Evolutionary conservation across 2,797 vertebrate species (phyloP).

Genomic region (Rhinichthys osculus): DNA sequence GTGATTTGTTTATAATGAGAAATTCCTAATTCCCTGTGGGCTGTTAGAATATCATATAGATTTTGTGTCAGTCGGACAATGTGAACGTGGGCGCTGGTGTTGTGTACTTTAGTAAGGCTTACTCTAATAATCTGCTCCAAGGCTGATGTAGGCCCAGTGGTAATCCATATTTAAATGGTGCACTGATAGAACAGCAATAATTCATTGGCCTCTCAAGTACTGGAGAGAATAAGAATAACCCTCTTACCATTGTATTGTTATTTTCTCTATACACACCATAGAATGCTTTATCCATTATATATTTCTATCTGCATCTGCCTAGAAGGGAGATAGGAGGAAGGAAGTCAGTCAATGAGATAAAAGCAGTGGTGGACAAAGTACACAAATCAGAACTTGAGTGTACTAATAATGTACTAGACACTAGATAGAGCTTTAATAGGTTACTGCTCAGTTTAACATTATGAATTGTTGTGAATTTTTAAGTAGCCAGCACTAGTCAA

Average conservation of each 20-base stretch:
- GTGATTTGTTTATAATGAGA: constrained; percentile 41
- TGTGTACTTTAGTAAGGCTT: constrained; percentile 20
- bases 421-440: too few relatives aligned
- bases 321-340: not conserved
- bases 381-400: not conserved
- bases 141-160: constrained; percentile 33
- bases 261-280: not conserved
- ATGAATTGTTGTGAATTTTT: too few relatives aligned
- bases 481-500: too few relatives aligned
- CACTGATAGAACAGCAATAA: constrained; percentile 26
- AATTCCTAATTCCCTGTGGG: constrained; percentile 15
- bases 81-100: not conserved
- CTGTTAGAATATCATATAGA: constrained; percentile 29
- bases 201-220: constrained; percentile 20
- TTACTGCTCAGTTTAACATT: too few relatives aligned
- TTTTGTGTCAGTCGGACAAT: constrained; percentile 15
- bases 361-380: too few relatives aligned
- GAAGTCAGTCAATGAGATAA: too few relatives aligned
- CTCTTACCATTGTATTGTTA: not conserved
- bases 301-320: not conserved
- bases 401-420: too few relatives aligned
- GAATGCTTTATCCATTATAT: not conserved
- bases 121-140: constrained; percentile 31
- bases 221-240: constrained; percentile 13
- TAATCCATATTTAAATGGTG: constrained; percentile 43